Percentiles rank a stretch among this genome's conserved stretches.
These are phyloP conservation scores for Acanthisitta chloris DNA, from an alignment of 2,113 vertebrate genomes.

Conservation along the genomic window DNA sequence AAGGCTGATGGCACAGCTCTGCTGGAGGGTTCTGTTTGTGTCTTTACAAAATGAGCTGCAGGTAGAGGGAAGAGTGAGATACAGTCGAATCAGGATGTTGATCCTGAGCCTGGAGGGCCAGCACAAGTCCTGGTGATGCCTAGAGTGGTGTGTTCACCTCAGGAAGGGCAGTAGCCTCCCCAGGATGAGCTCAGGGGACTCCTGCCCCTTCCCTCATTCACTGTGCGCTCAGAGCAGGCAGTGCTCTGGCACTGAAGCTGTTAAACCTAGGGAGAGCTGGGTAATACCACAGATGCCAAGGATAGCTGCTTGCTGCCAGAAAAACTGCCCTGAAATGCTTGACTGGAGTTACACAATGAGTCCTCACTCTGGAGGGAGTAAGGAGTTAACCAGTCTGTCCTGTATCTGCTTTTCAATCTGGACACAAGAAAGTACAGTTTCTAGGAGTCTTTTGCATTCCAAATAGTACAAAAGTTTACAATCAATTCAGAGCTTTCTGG, in stretches of 20 bases:
- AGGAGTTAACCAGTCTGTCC: background rate
- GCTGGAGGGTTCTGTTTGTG: background rate
- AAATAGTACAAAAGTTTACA: background rate
- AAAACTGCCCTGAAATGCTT: background rate
- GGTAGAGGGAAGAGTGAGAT: background rate
- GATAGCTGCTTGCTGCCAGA: background rate
- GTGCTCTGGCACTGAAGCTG: background rate
- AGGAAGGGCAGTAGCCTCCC: background rate
- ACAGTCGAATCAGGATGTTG: background rate
- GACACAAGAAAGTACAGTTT: background rate
- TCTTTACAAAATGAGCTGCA: background rate
- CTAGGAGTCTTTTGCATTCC: background rate
- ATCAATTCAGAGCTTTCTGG: background rate
- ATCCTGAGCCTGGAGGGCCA: background rate
- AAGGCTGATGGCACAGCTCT: background rate
- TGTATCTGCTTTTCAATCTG: background rate
- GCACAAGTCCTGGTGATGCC: background rate
- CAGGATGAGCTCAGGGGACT: fast-evolving
- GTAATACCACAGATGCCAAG: background rate
- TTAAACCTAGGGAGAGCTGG: background rate
- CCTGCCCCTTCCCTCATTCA: background rate
- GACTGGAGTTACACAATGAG: background rate
- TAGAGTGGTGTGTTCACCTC: background rate
- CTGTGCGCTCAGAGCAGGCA: background rate
- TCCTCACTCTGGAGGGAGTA: background rate